Percentiles rank a stretch among this genome's conserved stretches.
Conservation (phyloP, 92 coral and sea anemone genomes). For the Paramuricea clavata region DNA sequence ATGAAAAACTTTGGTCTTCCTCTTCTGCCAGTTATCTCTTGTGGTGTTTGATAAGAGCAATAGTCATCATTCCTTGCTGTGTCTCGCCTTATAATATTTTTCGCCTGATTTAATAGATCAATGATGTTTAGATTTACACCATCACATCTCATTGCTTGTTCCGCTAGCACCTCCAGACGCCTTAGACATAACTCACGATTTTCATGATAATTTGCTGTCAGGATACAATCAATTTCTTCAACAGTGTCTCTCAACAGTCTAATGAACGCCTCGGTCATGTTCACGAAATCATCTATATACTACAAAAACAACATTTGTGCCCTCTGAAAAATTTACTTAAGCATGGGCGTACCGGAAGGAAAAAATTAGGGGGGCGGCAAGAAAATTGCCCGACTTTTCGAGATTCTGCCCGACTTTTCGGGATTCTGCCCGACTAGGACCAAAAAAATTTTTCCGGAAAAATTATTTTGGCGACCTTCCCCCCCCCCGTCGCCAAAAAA, state of each 20-base stretch:
- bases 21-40: constrained; percentile 44
- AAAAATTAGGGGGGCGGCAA: no score
- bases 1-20: constrained; percentile 65
- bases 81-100: not conserved
- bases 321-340: no score
- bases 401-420: no score
- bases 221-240: not conserved
- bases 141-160: constrained; percentile 36
- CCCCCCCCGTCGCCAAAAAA: no score
- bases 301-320: not conserved
- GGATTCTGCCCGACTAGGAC: no score
- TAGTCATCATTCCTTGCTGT: constrained; percentile 14
- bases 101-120: constrained; percentile 56
- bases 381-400: no score
- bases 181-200: not conserved
- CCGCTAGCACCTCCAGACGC: constrained; percentile 36
- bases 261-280: not conserved
- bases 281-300: not conserved
- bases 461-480: no score
- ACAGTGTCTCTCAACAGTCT: not conserved
- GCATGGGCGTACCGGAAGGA: no score
- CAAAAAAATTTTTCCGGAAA: no score
- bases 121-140: constrained; percentile 32
- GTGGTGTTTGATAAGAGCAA: constrained; percentile 39
- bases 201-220: not conserved